Evolutionary conservation across 37 sponge, comb jelly and placozoan genomes (phyloP).

Genomic region (Spongilla lacustris): DNA sequence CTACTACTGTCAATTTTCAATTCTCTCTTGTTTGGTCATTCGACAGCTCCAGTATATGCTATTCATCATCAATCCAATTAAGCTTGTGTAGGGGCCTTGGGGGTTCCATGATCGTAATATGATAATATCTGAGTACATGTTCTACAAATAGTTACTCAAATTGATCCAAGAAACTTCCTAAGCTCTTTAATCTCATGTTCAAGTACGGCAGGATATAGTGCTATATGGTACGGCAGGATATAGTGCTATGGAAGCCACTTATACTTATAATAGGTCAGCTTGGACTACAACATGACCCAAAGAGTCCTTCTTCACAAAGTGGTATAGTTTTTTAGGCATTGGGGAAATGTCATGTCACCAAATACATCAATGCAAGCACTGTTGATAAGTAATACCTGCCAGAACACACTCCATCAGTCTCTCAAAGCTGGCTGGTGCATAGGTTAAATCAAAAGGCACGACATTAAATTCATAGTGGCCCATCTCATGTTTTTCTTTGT

Average conservation of each 20-base stretch:
- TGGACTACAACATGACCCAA: conserved; percentile 38
- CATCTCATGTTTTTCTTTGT: conserved; percentile 42
- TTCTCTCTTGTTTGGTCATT: no score
- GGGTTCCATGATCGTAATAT: no score
- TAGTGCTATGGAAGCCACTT: conserved; percentile 21
- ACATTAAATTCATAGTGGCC: conserved; percentile 48
- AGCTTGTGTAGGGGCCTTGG: no score
- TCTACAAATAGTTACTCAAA: no score
- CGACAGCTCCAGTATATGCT: no score
- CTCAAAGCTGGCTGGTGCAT: conserved; percentile 41
- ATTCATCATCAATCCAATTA: no score
- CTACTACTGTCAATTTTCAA: no score
- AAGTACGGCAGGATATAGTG: conserved; percentile 35
- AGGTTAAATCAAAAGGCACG: conserved; percentile 14
- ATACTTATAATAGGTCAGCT: conserved; percentile 15
- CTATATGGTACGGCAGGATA: conserved; percentile 40
- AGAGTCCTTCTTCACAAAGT: conserved; percentile 14
- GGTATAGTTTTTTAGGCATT: conserved; percentile 27
- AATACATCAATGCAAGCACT: neutral
- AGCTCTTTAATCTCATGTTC: no score
- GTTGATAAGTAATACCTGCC: neutral
- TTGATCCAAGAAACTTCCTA: no score
- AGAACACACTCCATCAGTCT: conserved; percentile 18
- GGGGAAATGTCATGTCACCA: neutral
- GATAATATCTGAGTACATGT: no score